Base-by-base conservation (phyloP, 2,113 vertebrate genomes). In the Corynorhinus townsendii region DNA sequence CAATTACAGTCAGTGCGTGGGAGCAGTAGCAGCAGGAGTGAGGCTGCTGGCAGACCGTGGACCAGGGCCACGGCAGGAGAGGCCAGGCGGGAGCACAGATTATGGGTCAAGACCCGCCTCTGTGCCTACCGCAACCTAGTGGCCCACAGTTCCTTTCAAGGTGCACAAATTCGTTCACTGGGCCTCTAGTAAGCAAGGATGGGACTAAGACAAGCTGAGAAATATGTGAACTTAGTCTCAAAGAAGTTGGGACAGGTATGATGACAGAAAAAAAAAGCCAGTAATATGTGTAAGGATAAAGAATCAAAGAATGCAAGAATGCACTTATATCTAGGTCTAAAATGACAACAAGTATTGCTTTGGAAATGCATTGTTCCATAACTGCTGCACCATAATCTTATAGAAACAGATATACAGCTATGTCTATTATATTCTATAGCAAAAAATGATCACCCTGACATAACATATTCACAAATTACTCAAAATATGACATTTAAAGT, bases 1-100 rank as follows among this genome's bases (percentile, higher is more conserved):
- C 59, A 62, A 62, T 62, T 2, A 10, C 3, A 0, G 11, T 62
- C 26, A 62, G 11, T 11, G 4, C 4, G 0, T 62, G 59, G 26
- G 59, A 62, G 24, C 11, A 26, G 11, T 4, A 1, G 56, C 24
- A 12, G 56, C 24, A 62, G 56, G 56, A 59, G 56, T 59, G 56
- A 7, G 54, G 54, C 20, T 56, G 54, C 54, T 56, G 54, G 19
- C 7, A 56, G 54, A 56, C 19, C 22, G 54, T 22, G 24, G 56
- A 59, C 8, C 9, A 9, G 56, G 3, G 7, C n/a, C n/a, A n/a
- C n/a, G n/a, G 54, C 2, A 3, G 54, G 56, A 26, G 56, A 10
- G 56, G 10, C 56, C 10, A 11, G 24, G 22, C 1, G 4, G 20
- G 24, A 24, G 9, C 4, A 3, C 0, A 0, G 56, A 59, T 3